Evolutionary conservation across 2,113 vertebrate genomes (phyloP).

Genomic region (Proteles cristata): DNA sequence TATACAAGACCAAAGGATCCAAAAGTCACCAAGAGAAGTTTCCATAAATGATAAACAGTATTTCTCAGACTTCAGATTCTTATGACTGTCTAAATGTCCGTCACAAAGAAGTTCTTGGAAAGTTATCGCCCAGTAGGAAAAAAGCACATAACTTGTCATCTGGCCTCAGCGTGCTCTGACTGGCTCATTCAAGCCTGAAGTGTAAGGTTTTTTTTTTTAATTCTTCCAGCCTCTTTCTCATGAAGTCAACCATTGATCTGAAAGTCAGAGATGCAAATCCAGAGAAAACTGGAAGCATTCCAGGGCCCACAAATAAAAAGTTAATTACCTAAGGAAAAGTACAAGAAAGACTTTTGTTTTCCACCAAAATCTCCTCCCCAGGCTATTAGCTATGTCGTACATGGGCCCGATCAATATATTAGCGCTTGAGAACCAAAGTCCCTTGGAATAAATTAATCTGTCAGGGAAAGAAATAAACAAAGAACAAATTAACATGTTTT

Average conservation of each 20-base stretch:
- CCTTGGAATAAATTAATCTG: conserved; percentile 90
- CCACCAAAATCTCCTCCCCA: conserved; percentile 87
- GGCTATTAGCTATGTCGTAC: conserved; percentile 88
- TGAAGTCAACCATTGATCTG: conserved; percentile 77
- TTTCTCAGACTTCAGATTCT: not conserved
- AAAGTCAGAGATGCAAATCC: conserved; percentile 82
- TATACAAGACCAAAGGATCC: not conserved
- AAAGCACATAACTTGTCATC: not conserved
- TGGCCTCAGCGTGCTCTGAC: not conserved
- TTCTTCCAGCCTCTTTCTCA: not conserved
- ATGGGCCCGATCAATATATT: conserved; percentile 86
- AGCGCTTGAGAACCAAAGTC: conserved; percentile 88
- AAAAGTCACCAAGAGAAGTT: not conserved
- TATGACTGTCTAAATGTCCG: not conserved
- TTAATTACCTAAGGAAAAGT: conserved; percentile 90
- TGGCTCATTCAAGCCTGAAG: not conserved
- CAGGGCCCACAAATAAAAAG: conserved; percentile 85
- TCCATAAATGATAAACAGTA: not conserved
- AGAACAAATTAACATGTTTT: conserved; percentile 92
- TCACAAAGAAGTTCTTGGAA: not conserved
- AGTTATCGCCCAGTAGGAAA: not conserved
- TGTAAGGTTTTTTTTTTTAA: not conserved
- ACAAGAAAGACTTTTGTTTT: conserved; percentile 87
- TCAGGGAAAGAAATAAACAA: conserved; percentile 89
- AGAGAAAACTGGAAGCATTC: conserved; percentile 83